A percentile compares a stretch with the other conserved stretches of the same genome.
Evolutionary conservation across 37 sponge, comb jelly and placozoan species (phyloP).

Genomic region (Ianthella basta): DNA sequence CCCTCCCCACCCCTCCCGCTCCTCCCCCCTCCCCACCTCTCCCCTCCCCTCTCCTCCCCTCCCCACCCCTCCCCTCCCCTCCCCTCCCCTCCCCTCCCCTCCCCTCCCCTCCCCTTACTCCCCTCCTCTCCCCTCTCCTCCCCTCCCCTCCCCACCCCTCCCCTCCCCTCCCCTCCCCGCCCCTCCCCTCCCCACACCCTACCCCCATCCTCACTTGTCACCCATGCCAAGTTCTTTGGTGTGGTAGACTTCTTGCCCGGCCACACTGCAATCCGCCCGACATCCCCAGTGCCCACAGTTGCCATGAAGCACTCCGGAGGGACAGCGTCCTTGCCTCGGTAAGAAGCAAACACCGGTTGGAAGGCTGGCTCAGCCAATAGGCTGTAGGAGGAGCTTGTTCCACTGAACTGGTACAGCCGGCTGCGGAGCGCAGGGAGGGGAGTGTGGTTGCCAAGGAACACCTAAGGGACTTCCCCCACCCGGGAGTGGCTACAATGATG

Average conservation of each 20-base stretch:
- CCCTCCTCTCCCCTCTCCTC: too few relatives aligned
- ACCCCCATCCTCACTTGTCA: conserved; percentile 75
- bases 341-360: not conserved
- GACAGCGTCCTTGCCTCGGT: not conserved
- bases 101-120: too few relatives aligned
- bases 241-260: not conserved
- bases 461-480: not conserved
- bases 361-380: conserved; percentile 17
- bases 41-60: too few relatives aligned
- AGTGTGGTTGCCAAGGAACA: not conserved
- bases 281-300: conserved; percentile 68
- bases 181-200: conserved; percentile 59
- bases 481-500: conserved; percentile 59
- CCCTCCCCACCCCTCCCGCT: too few relatives aligned
- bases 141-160: too few relatives aligned
- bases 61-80: too few relatives aligned
- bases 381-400: conserved; percentile 22
- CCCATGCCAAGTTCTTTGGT: conserved; percentile 80
- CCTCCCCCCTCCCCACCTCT: conserved; percentile 33
- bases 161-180: conserved; percentile 8
- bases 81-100: too few relatives aligned
- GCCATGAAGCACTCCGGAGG: conserved; percentile 55
- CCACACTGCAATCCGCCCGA: conserved; percentile 71
- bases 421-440: conserved; percentile 1
- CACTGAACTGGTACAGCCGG: conserved; percentile 25